A percentile compares a stretch with the other conserved stretches of the same genome.
Conservation (phyloP, 1,140 invertebrate genomes). For the Luehdorfia chinensis region DNA sequence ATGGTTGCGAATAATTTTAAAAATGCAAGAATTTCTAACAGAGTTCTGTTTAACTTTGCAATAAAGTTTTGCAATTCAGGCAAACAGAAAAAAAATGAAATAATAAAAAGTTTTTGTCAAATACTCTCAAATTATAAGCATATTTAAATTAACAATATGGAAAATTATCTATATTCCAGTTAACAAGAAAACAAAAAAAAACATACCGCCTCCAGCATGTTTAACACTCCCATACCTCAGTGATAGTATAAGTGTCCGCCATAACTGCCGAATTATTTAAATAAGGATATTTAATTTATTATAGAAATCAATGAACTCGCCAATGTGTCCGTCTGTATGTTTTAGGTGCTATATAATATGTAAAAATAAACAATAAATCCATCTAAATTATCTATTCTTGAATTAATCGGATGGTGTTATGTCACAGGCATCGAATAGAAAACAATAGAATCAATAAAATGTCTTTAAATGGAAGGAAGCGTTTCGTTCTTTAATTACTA, state of each 20-base stretch:
- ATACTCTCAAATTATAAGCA: too few species aligned
- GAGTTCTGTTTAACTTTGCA: too few species aligned
- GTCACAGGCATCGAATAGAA: neutral
- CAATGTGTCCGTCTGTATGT: slow-evolving; percentile 24
- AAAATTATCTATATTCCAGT: too few species aligned
- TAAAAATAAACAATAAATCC: slow-evolving; percentile 26
- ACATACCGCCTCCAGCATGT: slow-evolving; percentile 14
- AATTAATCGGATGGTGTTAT: slow-evolving; percentile 15
- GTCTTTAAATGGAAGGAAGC: neutral
- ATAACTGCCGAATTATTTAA: slow-evolving; percentile 42
- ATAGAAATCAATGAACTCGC: slow-evolving; percentile 37
- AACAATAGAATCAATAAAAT: neutral
- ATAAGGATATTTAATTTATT: slow-evolving; percentile 35
- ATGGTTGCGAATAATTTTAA: too few species aligned
- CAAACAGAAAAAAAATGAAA: too few species aligned
- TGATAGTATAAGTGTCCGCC: slow-evolving; percentile 21
- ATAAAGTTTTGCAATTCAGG: too few species aligned
- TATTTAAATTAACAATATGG: too few species aligned
- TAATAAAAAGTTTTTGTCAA: too few species aligned
- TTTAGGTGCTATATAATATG: slow-evolving; percentile 21
- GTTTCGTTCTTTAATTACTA: neutral
- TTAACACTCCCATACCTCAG: slow-evolving; percentile 5
- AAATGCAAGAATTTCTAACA: too few species aligned
- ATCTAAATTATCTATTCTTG: slow-evolving; percentile 21
- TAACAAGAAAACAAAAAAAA: too few species aligned